These are phyloP conservation scores for Halictus rubicundus DNA, from an alignment of 1,140 invertebrate genomes.

Conservation along the genomic window DNA sequence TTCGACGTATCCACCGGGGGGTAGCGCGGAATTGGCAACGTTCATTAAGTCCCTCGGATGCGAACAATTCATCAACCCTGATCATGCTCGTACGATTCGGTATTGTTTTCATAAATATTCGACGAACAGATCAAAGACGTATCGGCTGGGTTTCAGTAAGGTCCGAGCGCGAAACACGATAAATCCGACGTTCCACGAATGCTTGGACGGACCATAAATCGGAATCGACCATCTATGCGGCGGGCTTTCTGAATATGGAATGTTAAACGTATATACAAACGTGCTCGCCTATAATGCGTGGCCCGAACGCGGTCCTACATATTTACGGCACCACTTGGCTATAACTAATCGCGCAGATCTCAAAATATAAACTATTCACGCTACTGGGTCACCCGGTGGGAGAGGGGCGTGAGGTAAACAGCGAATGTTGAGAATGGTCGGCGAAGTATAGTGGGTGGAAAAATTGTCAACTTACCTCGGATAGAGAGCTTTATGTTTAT, in stretches of 20 bases:
- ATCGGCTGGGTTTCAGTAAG: neutral
- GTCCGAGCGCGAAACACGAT: constrained; percentile 52
- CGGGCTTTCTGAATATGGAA: constrained; percentile 60
- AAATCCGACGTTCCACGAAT: constrained; percentile 63
- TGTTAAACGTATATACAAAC: constrained; percentile 52
- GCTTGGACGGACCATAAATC: constrained; percentile 67
- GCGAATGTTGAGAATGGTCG: neutral
- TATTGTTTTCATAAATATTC: constrained; percentile 46
- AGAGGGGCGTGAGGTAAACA: neutral
- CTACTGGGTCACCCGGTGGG: neutral
- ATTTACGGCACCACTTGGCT: constrained; percentile 46
- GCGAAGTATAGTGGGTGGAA: neutral
- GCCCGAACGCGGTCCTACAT: constrained; percentile 13
- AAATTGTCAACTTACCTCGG: neutral
- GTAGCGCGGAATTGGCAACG: too few relatives aligned
- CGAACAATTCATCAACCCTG: constrained; percentile 26
- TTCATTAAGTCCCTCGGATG: constrained; percentile 31
- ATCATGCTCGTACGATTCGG: constrained; percentile 5
- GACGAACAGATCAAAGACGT: constrained; percentile 50
- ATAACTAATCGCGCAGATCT: constrained; percentile 53
- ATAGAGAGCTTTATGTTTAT: constrained; percentile 8
- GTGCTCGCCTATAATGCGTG: constrained; percentile 39
- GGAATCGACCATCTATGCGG: constrained; percentile 64
- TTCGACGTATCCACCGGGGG: too few relatives aligned
- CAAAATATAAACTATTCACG: constrained; percentile 20